These are phyloP conservation scores for Drosophila ustulata DNA, from an alignment of 2,888 invertebrate genomes.

Conservation along the genomic window DNA sequence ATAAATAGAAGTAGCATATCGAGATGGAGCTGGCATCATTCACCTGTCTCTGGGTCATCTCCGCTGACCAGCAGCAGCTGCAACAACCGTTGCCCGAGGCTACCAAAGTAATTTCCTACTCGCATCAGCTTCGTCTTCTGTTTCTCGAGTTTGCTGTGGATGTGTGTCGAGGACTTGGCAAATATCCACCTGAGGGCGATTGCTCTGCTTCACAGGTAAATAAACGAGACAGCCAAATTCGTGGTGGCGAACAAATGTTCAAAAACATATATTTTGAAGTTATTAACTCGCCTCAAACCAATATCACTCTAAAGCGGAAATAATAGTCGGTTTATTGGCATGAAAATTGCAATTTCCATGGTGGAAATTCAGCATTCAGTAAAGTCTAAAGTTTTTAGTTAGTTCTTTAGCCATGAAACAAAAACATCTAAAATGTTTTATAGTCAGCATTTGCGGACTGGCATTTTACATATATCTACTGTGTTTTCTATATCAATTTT, in stretches of 20 bases:
- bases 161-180: slow-evolving; percentile 28
- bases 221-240: slow-evolving; percentile 1
- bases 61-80: slow-evolving; percentile 15
- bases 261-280: neutral
- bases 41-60: slow-evolving; percentile 16
- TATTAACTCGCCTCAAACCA: neutral
- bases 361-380: neutral
- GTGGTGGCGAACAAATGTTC: neutral
- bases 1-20: slow-evolving; percentile 23
- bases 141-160: slow-evolving; percentile 11
- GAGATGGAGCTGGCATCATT: slow-evolving; percentile 6
- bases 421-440: neutral
- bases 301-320: neutral
- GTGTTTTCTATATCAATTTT: neutral
- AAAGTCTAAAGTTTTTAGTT: neutral
- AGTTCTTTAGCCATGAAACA: neutral
- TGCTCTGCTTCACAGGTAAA: slow-evolving; percentile 1
- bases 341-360: neutral
- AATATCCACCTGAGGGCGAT: slow-evolving; percentile 13
- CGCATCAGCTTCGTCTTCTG: slow-evolving; percentile 8
- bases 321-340: neutral
- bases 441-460: neutral
- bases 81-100: slow-evolving; percentile 27
- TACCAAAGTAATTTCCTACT: slow-evolving; percentile 52
- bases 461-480: neutral